Evolutionary conservation across 2,888 invertebrate species (phyloP), one percentile per base, ranked within the genome.

Genomic region (Dexiosoma caninum): DNA sequence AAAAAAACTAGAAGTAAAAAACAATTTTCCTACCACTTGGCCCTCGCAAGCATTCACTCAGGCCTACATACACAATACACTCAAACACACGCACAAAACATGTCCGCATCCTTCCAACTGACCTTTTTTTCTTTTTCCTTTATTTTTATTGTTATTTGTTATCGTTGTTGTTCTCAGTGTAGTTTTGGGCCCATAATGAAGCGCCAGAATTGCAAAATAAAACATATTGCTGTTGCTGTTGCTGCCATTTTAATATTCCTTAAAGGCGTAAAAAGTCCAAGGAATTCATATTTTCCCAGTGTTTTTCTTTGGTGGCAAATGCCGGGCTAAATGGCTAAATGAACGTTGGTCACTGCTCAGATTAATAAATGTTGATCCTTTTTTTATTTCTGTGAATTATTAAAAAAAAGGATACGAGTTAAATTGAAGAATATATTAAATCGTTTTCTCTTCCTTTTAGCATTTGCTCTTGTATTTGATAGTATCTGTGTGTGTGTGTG

Each of bases 321-420:
- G 62, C 66, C 51, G 49, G 77, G 51, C 59, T 75, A 66, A 80
- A 76, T 66, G 66, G 66, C 60, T 71, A 76, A 76, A 76, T 76
- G 76, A 80, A 77, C 74, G 72, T 81, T 77, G 77, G 62, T 60
- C 72, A 74, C 67, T 74, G 64, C 49, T 77, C 72, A 77, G 72
- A 72, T 77, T 81, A 81, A 81, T 77, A 81, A 72, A 81, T 77
- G 67, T 44, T 77, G 67, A 69, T 64, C 72, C 72, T 32, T 74
- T 64, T 51, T 70, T 76, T 60, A 57, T 30, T 44, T 53, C 6
- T 62, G 42, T 42, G 40, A 70, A 49, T 53, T 53, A 23, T 75
- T 37, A n/a, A 53, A 70, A 60, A 55, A 55, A 37, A 35, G 32
- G 55, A 49, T 9, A 32, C 19, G 46, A 27, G 49, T 30, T 55